Evolutionary conservation across 2,113 vertebrate species (phyloP).

Genomic region (Onychorhynchus coronatus): DNA sequence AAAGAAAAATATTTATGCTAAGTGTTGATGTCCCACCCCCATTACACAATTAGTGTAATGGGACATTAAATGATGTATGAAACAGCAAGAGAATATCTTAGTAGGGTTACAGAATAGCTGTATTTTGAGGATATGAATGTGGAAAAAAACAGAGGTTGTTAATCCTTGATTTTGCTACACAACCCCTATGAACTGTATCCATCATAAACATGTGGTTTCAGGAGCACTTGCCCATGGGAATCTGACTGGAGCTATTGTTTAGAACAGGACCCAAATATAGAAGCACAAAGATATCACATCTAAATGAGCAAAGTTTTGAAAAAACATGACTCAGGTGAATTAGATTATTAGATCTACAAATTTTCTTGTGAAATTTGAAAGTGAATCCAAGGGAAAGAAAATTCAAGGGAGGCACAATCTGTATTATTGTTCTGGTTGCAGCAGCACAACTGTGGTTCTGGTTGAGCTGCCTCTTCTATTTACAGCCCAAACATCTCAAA

Average conservation of each 20-base stretch:
- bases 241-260: neutral
- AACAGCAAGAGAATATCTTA: neutral
- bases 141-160: neutral
- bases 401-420: neutral
- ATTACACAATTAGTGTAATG: neutral
- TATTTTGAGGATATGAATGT: neutral
- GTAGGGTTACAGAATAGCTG: neutral
- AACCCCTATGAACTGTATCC: neutral
- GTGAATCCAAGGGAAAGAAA: neutral
- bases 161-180: neutral
- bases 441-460: neutral
- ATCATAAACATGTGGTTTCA: neutral
- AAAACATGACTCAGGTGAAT: neutral
- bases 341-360: neutral
- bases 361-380: neutral
- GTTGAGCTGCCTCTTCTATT: neutral
- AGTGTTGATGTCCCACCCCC: neutral
- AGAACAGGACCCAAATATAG: neutral
- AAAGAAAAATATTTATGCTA: neutral
- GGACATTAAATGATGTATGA: neutral
- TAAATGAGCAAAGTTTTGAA: neutral
- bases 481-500: neutral
- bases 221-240: neutral
- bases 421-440: neutral
- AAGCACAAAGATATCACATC: neutral